Evolutionary conservation across 2,888 invertebrate species (phyloP).

Genomic region (Spisula subtruncata): DNA sequence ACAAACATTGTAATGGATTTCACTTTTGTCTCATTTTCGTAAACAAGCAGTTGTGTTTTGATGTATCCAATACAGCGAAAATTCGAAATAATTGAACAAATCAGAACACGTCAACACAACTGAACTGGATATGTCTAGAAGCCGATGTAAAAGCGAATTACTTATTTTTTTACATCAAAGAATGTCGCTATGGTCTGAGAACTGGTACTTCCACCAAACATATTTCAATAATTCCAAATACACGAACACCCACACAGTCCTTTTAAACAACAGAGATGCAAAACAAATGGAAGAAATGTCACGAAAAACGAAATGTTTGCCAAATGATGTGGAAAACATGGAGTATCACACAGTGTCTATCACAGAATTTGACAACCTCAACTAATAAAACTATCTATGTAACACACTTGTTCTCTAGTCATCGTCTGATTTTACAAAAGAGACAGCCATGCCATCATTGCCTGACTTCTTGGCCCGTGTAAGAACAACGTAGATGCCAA

Average conservation of each 20-base stretch:
- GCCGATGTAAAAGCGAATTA: too few species aligned
- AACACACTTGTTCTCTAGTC: background rate
- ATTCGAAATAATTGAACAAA: background rate
- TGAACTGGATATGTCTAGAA: too few species aligned
- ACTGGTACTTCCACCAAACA: too few species aligned
- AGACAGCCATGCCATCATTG: constrained; percentile 71
- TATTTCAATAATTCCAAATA: background rate
- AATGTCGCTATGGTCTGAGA: too few species aligned
- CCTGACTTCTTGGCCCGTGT: constrained; percentile 66
- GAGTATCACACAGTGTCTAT: background rate
- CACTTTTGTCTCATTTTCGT: too few species aligned
- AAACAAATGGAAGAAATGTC: background rate
- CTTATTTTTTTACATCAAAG: too few species aligned
- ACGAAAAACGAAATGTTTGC: background rate
- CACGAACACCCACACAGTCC: background rate
- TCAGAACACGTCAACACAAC: background rate
- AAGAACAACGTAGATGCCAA: constrained; percentile 64
- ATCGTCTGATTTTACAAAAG: constrained; percentile 69
- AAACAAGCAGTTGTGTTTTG: too few species aligned
- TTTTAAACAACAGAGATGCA: background rate
- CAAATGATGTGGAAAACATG: background rate
- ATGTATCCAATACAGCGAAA: background rate
- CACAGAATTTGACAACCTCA: background rate
- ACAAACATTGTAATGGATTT: too few species aligned
- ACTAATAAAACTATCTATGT: background rate